Percentiles rank a stretch among this genome's conserved stretches.
Evolutionary conservation across 2,888 invertebrate species (phyloP).

Genomic region (Smittia sp.): DNA sequence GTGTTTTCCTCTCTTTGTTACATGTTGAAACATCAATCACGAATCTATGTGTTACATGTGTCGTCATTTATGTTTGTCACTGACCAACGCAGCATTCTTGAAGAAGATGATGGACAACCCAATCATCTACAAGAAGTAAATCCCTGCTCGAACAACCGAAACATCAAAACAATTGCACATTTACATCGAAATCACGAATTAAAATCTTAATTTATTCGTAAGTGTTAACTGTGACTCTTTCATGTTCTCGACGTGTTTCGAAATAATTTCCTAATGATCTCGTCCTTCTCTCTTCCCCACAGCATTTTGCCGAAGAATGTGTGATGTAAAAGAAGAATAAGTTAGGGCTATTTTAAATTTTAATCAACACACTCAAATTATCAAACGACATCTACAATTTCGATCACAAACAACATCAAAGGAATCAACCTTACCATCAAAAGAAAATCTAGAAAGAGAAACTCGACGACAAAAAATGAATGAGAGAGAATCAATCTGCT

Average conservation of each 20-base stretch:
- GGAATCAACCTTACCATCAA: conserved; percentile 1
- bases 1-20: conserved; percentile 28
- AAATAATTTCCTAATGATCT: background rate
- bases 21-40: background rate
- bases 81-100: conserved; percentile 64
- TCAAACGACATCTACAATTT: conserved; percentile 9
- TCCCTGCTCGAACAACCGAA: conserved; percentile 20
- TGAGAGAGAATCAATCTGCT: conserved; percentile 40
- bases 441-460: background rate
- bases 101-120: conserved; percentile 69
- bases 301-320: conserved; percentile 88
- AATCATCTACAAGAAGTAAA: conserved; percentile 46
- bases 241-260: too few species aligned
- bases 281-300: conserved; percentile 49
- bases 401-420: conserved; percentile 35
- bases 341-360: conserved; percentile 38
- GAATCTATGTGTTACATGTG: conserved; percentile 13
- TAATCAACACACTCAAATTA: conserved; percentile 19
- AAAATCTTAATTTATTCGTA: conserved; percentile 40
- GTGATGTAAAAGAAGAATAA: conserved; percentile 53
- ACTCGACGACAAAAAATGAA: conserved; percentile 29
- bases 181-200: background rate
- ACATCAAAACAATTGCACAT: conserved; percentile 12
- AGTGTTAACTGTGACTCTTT: background rate
- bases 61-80: conserved; percentile 6